Evolutionary conservation across 2,113 vertebrate genomes (phyloP).

Genomic region (Hippocampus barbouri): DNA sequence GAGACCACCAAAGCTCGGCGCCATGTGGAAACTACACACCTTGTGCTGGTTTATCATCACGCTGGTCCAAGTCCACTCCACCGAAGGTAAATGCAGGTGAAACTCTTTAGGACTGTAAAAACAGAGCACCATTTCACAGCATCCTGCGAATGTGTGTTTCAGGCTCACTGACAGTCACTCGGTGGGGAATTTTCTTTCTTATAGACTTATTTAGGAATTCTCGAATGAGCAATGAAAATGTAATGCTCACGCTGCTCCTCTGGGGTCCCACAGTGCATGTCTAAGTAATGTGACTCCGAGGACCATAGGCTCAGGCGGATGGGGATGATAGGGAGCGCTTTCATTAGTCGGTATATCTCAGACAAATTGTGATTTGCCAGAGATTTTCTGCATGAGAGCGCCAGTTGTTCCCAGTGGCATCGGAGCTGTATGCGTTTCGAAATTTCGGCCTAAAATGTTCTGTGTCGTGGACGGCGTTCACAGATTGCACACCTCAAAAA

Average conservation of each 20-base stretch:
- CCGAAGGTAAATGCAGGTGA: constrained; percentile 84
- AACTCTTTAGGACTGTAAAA: constrained; percentile 10
- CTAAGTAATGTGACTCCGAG: constrained; percentile 52
- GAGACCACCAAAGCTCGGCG: constrained; percentile 79
- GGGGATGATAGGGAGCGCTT: constrained; percentile 57
- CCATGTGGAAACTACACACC: constrained; percentile 93
- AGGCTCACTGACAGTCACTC: constrained; percentile 6
- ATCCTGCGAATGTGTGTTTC: constrained; percentile 14
- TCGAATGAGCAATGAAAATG: constrained; percentile 25
- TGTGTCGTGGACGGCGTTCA: constrained; percentile 37
- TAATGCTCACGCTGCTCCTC: constrained; percentile 36
- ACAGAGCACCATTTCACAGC: neutral
- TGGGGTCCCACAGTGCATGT: constrained; percentile 40
- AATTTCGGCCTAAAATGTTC: constrained; percentile 55
- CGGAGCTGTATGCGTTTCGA: constrained; percentile 56
- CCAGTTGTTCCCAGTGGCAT: constrained; percentile 59
- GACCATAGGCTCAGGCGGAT: constrained; percentile 49
- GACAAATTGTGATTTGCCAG: constrained; percentile 64
- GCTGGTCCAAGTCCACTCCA: constrained; percentile 86
- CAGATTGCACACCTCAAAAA: constrained; percentile 52
- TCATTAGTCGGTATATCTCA: constrained; percentile 55
- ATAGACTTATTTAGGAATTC: constrained; percentile 23
- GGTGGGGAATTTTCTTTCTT: constrained; percentile 9
- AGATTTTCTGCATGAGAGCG: constrained; percentile 61
- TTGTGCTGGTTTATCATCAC: constrained; percentile 90